Evolutionary conservation across 2,888 invertebrate genomes (phyloP), one percentile per base, ranked within the genome.

Genomic region (Pammene aurita): DNA sequence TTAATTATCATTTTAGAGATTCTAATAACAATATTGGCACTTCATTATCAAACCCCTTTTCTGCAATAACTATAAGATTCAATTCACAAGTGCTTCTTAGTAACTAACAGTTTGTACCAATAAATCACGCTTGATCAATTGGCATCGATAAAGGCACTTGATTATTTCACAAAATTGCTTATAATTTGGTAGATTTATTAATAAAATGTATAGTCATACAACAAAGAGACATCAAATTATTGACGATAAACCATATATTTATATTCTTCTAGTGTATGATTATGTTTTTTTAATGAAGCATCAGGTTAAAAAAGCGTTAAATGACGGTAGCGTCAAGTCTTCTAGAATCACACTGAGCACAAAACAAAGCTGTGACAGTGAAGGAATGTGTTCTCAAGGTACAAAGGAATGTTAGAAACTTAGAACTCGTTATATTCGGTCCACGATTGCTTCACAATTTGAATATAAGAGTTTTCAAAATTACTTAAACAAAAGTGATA

Each of bases 261-360:
- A n/a, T n/a, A n/a, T n/a, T n/a, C n/a, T n/a, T n/a, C n/a, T n/a
- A n/a, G n/a, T n/a, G n/a, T n/a, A n/a, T n/a, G n/a, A n/a, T n/a
- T n/a, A n/a, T n/a, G n/a, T n/a, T n/a, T n/a, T n/a, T 14, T 18
- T n/a, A 26, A 41, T 38, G 50, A 67, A 69, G 66, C 60, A 60
- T 34, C 38, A 13, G 50, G 72, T 73, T 73, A 72, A 68, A 72
- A n/a, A 79, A 83, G 80, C 80, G 78, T 71, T 74, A 72, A 65
- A 66, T 54, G 46, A 72, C 76, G 79, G 77, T 79, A 77, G 73
- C 71, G 70, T 76, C 74, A 74, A 78, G 72, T 73, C 75, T 77
- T 76, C 73, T 77, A 80, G 77, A 78, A 77, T 77, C 81, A 82
- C 80, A 78, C 82, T 78, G 74, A 77, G 78, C 79, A 81, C 80